phyloP scores from a whole-genome alignment of 2,113 vertebrate genomes.

The Ptyas mucosa region DNA sequence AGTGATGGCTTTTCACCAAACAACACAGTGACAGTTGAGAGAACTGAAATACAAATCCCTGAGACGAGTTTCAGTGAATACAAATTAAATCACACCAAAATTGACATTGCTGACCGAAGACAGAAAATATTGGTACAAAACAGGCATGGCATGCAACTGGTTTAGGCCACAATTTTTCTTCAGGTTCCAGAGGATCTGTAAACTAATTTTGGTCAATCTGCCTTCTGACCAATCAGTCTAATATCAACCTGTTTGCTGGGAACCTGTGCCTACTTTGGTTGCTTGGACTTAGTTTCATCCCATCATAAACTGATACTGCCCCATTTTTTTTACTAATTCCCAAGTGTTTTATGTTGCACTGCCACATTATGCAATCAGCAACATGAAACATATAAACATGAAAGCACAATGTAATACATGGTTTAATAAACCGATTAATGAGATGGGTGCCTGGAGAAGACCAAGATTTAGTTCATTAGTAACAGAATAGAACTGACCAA shows the following conservation, averaged over 20 bases:
- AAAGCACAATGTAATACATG: neutral
- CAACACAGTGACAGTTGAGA: neutral
- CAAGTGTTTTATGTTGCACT: neutral
- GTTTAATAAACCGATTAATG: neutral
- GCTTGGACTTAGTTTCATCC: neutral
- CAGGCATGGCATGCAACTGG: neutral
- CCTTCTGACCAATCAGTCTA: neutral
- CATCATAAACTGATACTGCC: neutral
- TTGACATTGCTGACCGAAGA: neutral
- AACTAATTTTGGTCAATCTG: neutral
- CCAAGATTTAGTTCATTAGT: neutral
- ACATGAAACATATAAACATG: neutral
- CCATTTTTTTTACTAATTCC: neutral
- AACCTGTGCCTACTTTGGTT: neutral
- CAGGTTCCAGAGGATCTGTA: neutral
- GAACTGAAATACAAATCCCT: neutral
- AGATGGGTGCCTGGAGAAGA: neutral
- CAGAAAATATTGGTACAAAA: neutral
- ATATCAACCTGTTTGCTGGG: neutral
- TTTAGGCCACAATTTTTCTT: neutral
- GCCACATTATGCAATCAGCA: neutral
- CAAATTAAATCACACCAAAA: neutral
- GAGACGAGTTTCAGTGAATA: neutral
- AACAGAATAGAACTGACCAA: neutral
- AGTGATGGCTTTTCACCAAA: neutral